Conservation (phyloP, 1,140 invertebrate genomes). For the Metopolophium dirhodum region DNA sequence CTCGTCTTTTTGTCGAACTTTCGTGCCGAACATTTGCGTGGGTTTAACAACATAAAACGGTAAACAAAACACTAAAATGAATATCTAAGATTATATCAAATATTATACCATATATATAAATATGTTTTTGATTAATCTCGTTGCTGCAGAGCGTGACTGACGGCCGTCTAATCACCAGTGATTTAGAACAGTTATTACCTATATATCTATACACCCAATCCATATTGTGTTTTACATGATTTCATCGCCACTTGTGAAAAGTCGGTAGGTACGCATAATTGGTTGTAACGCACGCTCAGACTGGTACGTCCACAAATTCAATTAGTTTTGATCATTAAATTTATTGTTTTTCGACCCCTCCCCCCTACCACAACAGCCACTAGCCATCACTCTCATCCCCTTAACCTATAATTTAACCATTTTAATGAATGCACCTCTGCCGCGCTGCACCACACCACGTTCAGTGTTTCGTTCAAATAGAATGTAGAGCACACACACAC, state of each 20-base stretch:
- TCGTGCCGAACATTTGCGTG: background rate
- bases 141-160: no score
- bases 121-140: background rate
- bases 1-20: background rate
- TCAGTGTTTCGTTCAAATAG: background rate
- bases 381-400: background rate
- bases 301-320: background rate
- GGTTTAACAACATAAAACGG: background rate
- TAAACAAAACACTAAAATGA: background rate
- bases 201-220: background rate
- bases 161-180: background rate
- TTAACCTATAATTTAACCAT: background rate
- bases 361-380: background rate
- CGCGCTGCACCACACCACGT: background rate
- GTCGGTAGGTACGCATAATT: background rate
- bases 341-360: background rate
- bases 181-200: background rate
- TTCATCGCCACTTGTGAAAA: background rate
- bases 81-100: background rate
- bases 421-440: background rate
- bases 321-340: conserved; percentile 9
- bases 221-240: background rate
- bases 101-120: no score
- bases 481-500: background rate
- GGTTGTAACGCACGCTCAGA: background rate